These are phyloP conservation scores for Rhinopithecus roxellana DNA, from an alignment of 2,113 vertebrate species.

Conservation along the genomic window DNA sequence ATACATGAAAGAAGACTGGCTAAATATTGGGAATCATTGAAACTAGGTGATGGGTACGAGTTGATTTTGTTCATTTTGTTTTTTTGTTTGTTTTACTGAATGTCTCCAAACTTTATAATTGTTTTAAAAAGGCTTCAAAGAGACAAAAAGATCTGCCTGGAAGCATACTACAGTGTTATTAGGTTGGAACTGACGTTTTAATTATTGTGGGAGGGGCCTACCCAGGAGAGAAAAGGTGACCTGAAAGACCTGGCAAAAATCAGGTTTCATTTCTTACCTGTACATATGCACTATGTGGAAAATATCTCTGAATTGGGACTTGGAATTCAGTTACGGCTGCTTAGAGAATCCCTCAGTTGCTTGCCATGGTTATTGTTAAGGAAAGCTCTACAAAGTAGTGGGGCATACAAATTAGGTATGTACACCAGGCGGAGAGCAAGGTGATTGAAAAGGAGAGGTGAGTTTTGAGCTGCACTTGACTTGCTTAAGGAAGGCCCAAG, in stretches of 20 bases:
- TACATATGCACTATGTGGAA: neutral
- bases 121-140: neutral
- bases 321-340: constrained; percentile 14
- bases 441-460: neutral
- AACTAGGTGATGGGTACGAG: neutral
- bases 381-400: too few species aligned
- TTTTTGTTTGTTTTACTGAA: neutral
- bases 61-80: neutral
- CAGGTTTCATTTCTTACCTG: neutral
- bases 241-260: neutral
- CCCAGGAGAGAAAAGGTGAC: neutral
- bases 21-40: constrained; percentile 1
- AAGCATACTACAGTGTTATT: neutral
- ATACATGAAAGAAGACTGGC: neutral
- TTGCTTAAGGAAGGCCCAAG: neutral
- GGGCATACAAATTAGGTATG: neutral
- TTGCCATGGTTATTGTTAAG: neutral
- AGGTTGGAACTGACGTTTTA: neutral
- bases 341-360: constrained; percentile 16
- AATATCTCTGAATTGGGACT: neutral
- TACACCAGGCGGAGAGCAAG: neutral
- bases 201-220: neutral
- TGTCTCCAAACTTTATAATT: neutral
- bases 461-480: constrained; percentile 26
- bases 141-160: neutral